A percentile compares a stretch with the other conserved stretches of the same genome.
phyloP scores from a whole-genome alignment of 2,888 invertebrate species.

The Metallyticus violacea region DNA sequence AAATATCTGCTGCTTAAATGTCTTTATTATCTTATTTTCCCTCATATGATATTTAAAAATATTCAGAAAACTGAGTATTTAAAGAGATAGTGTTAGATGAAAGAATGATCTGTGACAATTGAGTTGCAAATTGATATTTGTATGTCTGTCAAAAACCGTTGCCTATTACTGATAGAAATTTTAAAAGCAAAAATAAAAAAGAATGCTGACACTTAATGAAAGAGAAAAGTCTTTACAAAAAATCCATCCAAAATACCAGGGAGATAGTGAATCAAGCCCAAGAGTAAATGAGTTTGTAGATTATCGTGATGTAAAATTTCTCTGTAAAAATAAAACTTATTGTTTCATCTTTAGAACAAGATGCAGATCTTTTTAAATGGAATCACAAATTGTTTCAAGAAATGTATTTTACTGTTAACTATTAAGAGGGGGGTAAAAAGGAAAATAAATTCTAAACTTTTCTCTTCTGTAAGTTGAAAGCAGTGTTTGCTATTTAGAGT shows the following conservation, averaged over 20 bases:
- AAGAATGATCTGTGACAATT: slow-evolving; percentile 16
- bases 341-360: background rate
- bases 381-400: background rate
- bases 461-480: slow-evolving; percentile 15
- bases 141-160: slow-evolving; percentile 20
- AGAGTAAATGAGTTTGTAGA: background rate
- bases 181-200: slow-evolving; percentile 2
- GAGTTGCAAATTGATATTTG: slow-evolving; percentile 4
- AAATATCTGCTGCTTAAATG: slow-evolving; percentile 27
- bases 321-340: background rate
- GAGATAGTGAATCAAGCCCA: background rate
- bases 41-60: slow-evolving; percentile 25
- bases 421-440: background rate
- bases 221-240: background rate
- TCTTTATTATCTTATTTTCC: slow-evolving; percentile 25
- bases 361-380: background rate
- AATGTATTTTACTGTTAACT: background rate
- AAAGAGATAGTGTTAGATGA: slow-evolving; percentile 6
- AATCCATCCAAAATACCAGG: slow-evolving; percentile 3
- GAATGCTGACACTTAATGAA: slow-evolving; percentile 20
- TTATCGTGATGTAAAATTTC: background rate
- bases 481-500: background rate
- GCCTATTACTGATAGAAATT: slow-evolving; percentile 23
- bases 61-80: slow-evolving; percentile 16
- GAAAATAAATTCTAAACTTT: background rate